These are phyloP conservation scores for Athalia rosae DNA, from an alignment of 2,888 invertebrate genomes.

Conservation along the genomic window DNA sequence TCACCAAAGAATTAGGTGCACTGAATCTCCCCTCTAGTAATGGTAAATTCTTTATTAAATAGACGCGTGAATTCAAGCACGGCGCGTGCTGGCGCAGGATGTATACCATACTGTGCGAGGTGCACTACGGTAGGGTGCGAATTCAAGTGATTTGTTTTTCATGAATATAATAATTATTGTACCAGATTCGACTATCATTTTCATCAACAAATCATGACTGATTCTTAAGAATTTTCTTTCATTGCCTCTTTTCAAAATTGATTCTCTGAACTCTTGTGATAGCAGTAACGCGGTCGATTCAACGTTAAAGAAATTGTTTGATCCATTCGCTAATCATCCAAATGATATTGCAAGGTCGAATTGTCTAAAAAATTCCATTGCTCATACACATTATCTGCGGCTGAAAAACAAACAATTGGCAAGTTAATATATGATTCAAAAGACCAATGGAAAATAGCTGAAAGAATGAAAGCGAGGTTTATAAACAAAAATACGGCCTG, in stretches of 20 bases:
- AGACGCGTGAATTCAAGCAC: conserved; percentile 32
- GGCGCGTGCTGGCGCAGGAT: conserved; percentile 31
- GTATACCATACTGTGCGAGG: conserved; percentile 3
- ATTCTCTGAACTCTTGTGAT: conserved; percentile 17
- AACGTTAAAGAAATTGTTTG: too few species aligned
- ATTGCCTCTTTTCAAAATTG: conserved; percentile 22
- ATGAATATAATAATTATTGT: conserved; percentile 34
- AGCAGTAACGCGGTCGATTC: conserved; percentile 10
- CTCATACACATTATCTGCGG: too few species aligned
- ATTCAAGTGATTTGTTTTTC: conserved; percentile 25
- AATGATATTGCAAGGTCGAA: too few species aligned
- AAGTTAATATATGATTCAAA: too few species aligned
- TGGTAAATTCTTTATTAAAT: conserved; percentile 36
- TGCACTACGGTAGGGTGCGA: conserved; percentile 29
- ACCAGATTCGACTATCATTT: conserved; percentile 33
- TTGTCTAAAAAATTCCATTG: too few species aligned
- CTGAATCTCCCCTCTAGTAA: background rate
- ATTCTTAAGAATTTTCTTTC: conserved; percentile 28
- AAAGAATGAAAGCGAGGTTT: too few species aligned
- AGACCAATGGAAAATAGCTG: too few species aligned
- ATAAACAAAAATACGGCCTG: too few species aligned
- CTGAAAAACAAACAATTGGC: too few species aligned
- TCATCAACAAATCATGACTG: conserved; percentile 18
- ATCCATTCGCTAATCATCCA: too few species aligned
- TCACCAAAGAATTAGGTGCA: too few species aligned